Evolutionary conservation across 2,113 vertebrate genomes (phyloP), one percentile per base, ranked within the genome.

Genomic region (Natator depressus): DNA sequence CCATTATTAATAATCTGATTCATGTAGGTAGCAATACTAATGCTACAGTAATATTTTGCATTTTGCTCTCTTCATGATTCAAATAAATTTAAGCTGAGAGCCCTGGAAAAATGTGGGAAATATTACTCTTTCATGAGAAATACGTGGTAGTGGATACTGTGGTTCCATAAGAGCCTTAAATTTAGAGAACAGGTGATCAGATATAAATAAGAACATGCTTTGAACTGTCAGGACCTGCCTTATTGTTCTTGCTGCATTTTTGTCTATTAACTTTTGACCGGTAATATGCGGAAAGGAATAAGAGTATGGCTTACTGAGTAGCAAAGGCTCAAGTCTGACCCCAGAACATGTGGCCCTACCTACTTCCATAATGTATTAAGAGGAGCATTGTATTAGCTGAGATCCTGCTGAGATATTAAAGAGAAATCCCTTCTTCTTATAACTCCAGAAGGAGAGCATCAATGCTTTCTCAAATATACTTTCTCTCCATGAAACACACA

Each of bases 151-250:
- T 55, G 87, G 80, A 69, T 82, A 35, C 27, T 88, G 38, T 85
- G 25, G 27, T 96, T 94, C 95, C 46, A n/a, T 83, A 87, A 82
- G 87, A 91, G 62, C 75, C 93, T 53, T 80, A 91, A 92, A 94
- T 95, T 62, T 38, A 19, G 10, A 47, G 25, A 49, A 59, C 46
- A 94, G 75, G 78, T 88, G n/a, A 10, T 85, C 57, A 91, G 38
- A 85, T 89, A 80, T 13, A 91, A 93, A 51, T 46, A 85, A 93
- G 90, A 95, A 92, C 16, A 10, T 80, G 9, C 22, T 93, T 46
- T 82, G 54, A 93, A 89, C 53, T 86, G 25, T 87, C 75, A 87
- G 38, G 38, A 82, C 42, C 42, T 42, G 27, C 12, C 6, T 86
- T 87, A 81, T 38, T 95, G 46, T 82, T 90, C 25, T 46, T 69